Evolutionary conservation across 1,140 invertebrate species (phyloP).

Genomic region (Rhopalosiphum padi): DNA sequence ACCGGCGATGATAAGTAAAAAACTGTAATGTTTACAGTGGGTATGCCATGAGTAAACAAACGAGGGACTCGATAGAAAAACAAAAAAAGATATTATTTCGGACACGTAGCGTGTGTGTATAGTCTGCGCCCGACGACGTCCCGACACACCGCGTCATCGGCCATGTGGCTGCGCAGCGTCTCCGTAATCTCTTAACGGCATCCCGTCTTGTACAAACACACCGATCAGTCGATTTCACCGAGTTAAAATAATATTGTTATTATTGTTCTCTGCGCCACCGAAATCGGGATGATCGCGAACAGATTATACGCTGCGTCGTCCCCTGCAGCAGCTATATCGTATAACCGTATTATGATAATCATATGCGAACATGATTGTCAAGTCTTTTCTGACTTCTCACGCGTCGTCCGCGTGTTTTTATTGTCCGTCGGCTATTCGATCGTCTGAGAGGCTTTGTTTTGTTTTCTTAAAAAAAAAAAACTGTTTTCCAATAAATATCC

Average conservation of each 20-base stretch:
- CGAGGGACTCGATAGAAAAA: neutral
- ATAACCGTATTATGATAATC: neutral
- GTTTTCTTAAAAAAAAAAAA: neutral
- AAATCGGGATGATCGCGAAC: neutral
- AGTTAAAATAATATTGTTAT: constrained; percentile 15
- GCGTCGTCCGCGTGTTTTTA: neutral
- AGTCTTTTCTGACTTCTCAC: neutral
- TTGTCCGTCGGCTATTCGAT: neutral
- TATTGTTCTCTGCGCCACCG: neutral
- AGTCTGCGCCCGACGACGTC: neutral
- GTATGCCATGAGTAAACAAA: neutral
- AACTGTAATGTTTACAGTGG: constrained; percentile 14
- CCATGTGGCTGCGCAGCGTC: neutral
- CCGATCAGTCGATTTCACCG: constrained; percentile 1
- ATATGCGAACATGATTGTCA: neutral
- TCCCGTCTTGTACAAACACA: constrained; percentile 18
- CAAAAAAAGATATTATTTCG: neutral
- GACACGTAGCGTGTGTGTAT: neutral
- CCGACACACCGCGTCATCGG: neutral
- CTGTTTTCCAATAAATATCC: neutral
- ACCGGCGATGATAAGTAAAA: constrained; percentile 35
- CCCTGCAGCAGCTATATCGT: neutral
- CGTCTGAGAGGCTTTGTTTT: neutral
- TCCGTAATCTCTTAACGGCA: neutral
- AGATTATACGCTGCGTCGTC: neutral